phyloP scores from a whole-genome alignment of 2,888 invertebrate species.

The Parapristionchus giblindavisi region DNA sequence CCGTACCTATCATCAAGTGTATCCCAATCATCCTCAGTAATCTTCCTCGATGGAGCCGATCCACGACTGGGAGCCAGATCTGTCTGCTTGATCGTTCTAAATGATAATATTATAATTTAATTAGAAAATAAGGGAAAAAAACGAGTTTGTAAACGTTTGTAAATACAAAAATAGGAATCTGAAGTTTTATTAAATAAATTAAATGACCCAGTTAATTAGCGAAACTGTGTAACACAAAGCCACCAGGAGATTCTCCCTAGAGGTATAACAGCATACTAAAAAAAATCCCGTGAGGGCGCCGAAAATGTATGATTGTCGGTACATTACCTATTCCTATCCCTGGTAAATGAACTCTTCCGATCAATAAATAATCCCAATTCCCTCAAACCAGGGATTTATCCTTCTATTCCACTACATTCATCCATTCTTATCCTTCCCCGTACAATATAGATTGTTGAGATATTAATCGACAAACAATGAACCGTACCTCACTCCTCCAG shows the following conservation, averaged over 20 bases:
- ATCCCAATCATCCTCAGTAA: slow-evolving; percentile 65
- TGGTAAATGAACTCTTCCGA: too few species aligned
- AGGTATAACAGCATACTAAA: too few species aligned
- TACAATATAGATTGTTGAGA: not conserved
- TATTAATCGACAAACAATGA: not conserved
- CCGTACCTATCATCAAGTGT: slow-evolving; percentile 54
- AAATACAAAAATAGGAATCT: slow-evolving; percentile 25
- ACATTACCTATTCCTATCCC: too few species aligned
- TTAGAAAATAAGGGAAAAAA: not conserved
- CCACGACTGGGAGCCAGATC: slow-evolving; percentile 41
- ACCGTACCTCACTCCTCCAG: slow-evolving; percentile 60
- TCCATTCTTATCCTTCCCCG: too few species aligned
- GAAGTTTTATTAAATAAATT: slow-evolving; percentile 30
- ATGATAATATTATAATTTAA: not conserved
- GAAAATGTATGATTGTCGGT: too few species aligned
- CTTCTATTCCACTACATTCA: too few species aligned
- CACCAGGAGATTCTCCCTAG: too few species aligned
- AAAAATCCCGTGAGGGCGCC: too few species aligned
- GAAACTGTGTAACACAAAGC: too few species aligned
- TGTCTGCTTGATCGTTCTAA: slow-evolving; percentile 37
- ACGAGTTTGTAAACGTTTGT: not conserved
- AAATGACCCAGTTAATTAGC: too few species aligned
- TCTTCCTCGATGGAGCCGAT: slow-evolving; percentile 38
- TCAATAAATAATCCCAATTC: too few species aligned
- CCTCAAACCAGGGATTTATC: too few species aligned